A percentile compares a stretch with the other conserved stretches of the same genome.
These are phyloP conservation scores for Pelvicachromis taeniatus DNA, from an alignment of 2,113 vertebrate species.

Conservation along the genomic window DNA sequence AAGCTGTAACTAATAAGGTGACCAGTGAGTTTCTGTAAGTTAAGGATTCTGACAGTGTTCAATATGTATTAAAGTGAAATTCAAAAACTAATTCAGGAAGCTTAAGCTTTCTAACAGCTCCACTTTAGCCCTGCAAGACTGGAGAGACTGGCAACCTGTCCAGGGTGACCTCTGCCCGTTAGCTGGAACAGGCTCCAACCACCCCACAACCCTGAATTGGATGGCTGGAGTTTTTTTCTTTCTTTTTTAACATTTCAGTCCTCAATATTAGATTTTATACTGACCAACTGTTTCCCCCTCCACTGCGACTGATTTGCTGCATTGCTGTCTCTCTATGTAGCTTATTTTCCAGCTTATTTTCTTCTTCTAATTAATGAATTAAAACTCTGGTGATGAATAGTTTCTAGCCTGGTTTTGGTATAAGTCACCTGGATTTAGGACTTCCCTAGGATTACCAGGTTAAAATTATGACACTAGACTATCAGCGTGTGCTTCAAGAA, in stretches of 20 bases:
- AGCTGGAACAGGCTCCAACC: background rate
- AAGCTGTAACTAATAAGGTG: background rate
- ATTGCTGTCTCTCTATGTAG: background rate
- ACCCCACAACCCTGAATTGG: background rate
- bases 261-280: background rate
- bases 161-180: background rate
- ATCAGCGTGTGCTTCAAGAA: background rate
- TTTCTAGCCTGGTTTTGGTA: background rate
- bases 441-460: background rate
- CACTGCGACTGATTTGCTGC: background rate
- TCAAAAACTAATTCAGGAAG: background rate
- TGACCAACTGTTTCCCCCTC: background rate
- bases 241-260: background rate
- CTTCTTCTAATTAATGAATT: background rate
- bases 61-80: background rate
- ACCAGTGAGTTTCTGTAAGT: background rate
- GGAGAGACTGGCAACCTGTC: background rate
- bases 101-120: background rate
- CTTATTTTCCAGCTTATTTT: background rate
- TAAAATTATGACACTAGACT: background rate
- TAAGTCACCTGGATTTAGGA: background rate
- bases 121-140: background rate
- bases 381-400: background rate
- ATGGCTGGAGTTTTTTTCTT: background rate
- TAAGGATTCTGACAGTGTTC: background rate